Percentiles rank a stretch among this genome's conserved stretches.
phyloP scores from a whole-genome alignment of 2,888 invertebrate species.

The Drosophila mimetica region DNA sequence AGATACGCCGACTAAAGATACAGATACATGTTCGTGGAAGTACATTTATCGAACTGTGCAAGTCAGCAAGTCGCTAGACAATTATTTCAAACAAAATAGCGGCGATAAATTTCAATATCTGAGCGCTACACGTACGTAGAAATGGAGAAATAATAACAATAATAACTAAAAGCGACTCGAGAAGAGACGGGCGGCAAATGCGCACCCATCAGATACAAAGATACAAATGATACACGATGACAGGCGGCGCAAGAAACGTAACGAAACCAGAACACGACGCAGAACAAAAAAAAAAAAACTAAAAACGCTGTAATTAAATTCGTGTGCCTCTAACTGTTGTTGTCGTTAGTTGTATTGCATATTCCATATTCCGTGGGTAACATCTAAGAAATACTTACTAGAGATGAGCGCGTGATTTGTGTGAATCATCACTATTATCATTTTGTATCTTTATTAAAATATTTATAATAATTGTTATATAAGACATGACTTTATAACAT shows the following conservation, averaged over 20 bases:
- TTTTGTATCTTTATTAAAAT: no score
- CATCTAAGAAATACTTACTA: constrained; percentile 14
- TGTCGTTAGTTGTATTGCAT: constrained; percentile 43
- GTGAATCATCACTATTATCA: no score
- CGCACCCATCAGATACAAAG: constrained; percentile 72
- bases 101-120: constrained; percentile 75
- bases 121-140: constrained; percentile 64
- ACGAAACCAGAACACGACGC: constrained; percentile 35
- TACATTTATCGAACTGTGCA: constrained; percentile 62
- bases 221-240: constrained; percentile 58
- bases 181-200: constrained; percentile 24
- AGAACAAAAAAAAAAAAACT: constrained; percentile 24
- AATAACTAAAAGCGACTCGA: constrained; percentile 72
- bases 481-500: no score
- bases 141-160: constrained; percentile 78
- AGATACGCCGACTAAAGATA: constrained; percentile 4
- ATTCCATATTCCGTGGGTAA: constrained; percentile 28
- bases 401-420: constrained; percentile 2
- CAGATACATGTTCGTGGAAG: constrained; percentile 50
- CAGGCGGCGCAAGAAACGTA: constrained; percentile 31
- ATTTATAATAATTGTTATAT: no score
- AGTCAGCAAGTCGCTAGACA: constrained; percentile 53
- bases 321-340: constrained; percentile 52
- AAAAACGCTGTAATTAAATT: constrained; percentile 73
- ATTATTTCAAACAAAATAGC: constrained; percentile 75